Base-by-base conservation (phyloP, 2,888 invertebrate species). In the Lucinisca nassula region DNA sequence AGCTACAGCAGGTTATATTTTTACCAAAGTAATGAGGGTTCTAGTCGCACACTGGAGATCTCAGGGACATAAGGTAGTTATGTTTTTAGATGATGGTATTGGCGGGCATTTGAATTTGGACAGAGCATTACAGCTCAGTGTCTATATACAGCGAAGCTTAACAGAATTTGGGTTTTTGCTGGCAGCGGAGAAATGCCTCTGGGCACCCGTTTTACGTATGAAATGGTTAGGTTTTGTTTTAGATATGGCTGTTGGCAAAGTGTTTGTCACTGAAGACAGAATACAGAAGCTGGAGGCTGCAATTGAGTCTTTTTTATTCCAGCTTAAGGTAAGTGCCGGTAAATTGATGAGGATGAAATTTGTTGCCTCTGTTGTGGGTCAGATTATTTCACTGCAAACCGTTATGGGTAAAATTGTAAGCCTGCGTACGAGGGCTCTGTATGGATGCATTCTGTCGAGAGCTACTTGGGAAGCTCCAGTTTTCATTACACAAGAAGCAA, bases 381-480 rank as follows among this genome's bases (percentile, higher is more conserved):
- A 84, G 35, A n/a, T 84, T 14, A 80, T 85, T 12, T 85, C 83
- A 0, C 73, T 85, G 73, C 79, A 88, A 55, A 32, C 67, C 35
- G 82, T 45, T 27, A 27, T 82, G 1, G 88, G 88, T 14, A 21
- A 55, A 17, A 35, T 45, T 3, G 83, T 86, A 1, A 35, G 84
- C 12, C 49, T 85, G 58, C 27, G 75, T 10, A 70, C 81, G 49
- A 51, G 79, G 35, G 70, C 58, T 27, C 27, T 81, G 51, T 86
- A 84, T 40, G 12, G 72, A 3, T 86, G 86, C 55, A 37, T 86
- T n/a, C 10, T 40, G 37, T 17, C 67, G n/a, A 75, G 79, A 74
- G 82, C 76, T 14, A 80, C 82, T 45, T 86, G 84, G 86, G 70
- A 84, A 32, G 78, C 84, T 30, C 79, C 58, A 14, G 79, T 86